These are phyloP conservation scores for Melozone crissalis DNA, from an alignment of 2,113 vertebrate genomes.

Conservation along the genomic window DNA sequence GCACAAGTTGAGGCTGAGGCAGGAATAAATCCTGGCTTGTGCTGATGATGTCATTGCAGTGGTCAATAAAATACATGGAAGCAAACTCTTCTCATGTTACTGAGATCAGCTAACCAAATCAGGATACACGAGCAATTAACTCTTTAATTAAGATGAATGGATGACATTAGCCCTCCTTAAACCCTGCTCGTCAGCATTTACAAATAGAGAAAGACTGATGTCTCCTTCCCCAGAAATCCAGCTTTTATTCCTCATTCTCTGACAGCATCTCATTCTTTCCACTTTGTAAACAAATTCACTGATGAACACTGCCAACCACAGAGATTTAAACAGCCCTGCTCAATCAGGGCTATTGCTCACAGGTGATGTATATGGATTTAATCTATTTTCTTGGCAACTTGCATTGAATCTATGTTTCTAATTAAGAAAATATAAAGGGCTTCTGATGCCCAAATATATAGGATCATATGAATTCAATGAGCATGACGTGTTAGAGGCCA, in stretches of 20 bases:
- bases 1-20: constrained; percentile 68
- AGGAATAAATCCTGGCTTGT: constrained; percentile 71
- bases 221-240: constrained; percentile 71
- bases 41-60: constrained; percentile 76
- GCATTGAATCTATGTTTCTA: constrained; percentile 35
- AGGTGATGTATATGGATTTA: constrained; percentile 10
- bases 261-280: constrained; percentile 68
- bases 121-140: constrained; percentile 83
- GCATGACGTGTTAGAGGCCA: neutral
- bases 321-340: constrained; percentile 47
- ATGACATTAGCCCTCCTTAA: constrained; percentile 82
- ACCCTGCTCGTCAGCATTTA: constrained; percentile 80
- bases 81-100: constrained; percentile 60
- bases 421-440: constrained; percentile 28
- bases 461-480: constrained; percentile 11
- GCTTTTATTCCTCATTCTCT: constrained; percentile 77
- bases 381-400: constrained; percentile 42
- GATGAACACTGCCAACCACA: constrained; percentile 14
- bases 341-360: constrained; percentile 49
- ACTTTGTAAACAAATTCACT: constrained; percentile 68
- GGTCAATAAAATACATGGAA: constrained; percentile 77
- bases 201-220: constrained; percentile 79
- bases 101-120: constrained; percentile 74
- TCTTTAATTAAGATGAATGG: constrained; percentile 86
- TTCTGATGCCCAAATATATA: neutral